These are phyloP conservation scores for Pseudopodoces humilis DNA, from an alignment of 2,113 vertebrate species.

Conservation along the genomic window DNA sequence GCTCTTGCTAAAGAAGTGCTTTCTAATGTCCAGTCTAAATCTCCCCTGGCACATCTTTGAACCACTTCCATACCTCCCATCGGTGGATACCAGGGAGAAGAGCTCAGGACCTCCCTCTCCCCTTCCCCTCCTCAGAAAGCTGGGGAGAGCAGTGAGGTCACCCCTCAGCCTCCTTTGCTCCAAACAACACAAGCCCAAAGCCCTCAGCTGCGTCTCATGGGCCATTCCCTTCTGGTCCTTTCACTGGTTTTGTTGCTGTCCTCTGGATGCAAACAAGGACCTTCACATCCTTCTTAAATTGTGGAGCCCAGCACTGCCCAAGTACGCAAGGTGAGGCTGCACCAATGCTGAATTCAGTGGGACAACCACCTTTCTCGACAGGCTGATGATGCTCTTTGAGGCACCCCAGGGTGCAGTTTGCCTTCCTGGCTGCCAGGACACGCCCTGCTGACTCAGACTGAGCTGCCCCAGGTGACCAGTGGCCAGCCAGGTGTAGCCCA, in stretches of 20 bases:
- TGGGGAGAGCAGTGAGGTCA: background rate
- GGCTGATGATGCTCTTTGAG: background rate
- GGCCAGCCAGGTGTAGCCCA: background rate
- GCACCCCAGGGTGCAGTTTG: background rate
- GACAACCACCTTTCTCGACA: background rate
- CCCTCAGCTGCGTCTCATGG: background rate
- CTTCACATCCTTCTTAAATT: background rate
- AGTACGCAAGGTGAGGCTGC: background rate
- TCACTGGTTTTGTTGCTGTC: background rate
- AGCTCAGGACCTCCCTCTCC: background rate
- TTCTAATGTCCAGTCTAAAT: background rate
- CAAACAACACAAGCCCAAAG: background rate
- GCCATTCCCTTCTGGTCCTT: background rate
- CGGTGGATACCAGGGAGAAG: background rate
- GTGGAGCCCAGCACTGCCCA: background rate
- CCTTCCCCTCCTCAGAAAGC: background rate
- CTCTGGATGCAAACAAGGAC: background rate
- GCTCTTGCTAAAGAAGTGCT: background rate
- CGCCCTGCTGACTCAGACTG: background rate
- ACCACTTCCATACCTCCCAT: fast-evolving
- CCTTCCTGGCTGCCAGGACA: background rate
- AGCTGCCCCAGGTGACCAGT: background rate
- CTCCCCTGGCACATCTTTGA: background rate
- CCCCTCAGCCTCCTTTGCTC: background rate
- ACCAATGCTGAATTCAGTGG: background rate